phyloP scores from a whole-genome alignment of 1,140 invertebrate species.

The Pseudobourletiella spinata region DNA sequence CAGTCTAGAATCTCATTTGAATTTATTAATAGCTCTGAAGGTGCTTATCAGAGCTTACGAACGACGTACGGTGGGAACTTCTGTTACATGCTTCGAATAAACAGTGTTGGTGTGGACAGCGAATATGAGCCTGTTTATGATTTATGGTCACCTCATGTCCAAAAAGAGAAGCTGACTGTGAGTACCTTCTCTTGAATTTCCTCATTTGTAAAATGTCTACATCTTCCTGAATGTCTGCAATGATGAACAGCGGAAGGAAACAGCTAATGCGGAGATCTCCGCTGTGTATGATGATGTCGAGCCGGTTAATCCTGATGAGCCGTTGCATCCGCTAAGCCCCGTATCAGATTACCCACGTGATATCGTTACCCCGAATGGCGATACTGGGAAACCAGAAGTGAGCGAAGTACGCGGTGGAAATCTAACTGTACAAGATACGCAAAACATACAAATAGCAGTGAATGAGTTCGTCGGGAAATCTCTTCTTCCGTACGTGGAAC shows the following conservation, averaged over 20 bases:
- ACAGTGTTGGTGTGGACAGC: slow-evolving; percentile 56
- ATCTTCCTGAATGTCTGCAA: neutral
- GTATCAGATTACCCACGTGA: slow-evolving; percentile 17
- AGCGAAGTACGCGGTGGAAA: slow-evolving; percentile 52
- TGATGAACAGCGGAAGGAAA: neutral
- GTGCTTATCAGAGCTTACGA: slow-evolving; percentile 72
- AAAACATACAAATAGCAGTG: slow-evolving; percentile 72
- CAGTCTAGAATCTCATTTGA: too few relatives aligned
- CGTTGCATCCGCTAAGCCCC: slow-evolving; percentile 37
- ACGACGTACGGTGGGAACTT: slow-evolving; percentile 69
- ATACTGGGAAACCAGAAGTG: neutral
- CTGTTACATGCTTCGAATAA: slow-evolving; percentile 80
- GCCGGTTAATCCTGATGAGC: neutral
- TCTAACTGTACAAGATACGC: slow-evolving; percentile 69
- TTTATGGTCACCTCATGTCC: slow-evolving; percentile 52
- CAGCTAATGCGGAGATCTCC: neutral
- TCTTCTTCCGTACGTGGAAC: slow-evolving; percentile 80
- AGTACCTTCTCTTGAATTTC: neutral
- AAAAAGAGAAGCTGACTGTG: slow-evolving; percentile 14
- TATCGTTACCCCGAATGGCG: neutral
- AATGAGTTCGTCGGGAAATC: slow-evolving; percentile 80
- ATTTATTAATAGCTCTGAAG: slow-evolving; percentile 74
- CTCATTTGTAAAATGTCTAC: neutral
- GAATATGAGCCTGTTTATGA: slow-evolving; percentile 55
- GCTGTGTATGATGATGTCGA: neutral